Base-by-base conservation (phyloP, 2,113 vertebrate species). In the Carollia perspicillata region DNA sequence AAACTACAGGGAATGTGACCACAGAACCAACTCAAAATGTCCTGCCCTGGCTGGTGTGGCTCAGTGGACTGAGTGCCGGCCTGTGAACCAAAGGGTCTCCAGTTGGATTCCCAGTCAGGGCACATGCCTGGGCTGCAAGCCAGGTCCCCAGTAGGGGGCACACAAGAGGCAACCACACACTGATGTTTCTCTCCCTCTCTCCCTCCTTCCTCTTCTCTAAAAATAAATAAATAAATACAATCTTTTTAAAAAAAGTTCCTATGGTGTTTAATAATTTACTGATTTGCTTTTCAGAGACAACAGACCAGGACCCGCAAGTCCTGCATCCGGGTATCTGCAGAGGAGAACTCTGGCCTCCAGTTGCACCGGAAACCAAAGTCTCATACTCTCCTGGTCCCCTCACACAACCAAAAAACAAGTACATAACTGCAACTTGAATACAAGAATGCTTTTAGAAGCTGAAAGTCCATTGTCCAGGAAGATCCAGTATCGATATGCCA, bases 371-470 rank as follows among this genome's bases (percentile, higher is more conserved):
- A 68, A 68, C 17, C n/a, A 20, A 68, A 68, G n/a, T 68, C n/a
- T 35, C 16, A 37, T 35, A 35, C 2, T 13, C 33, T 13, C 12
- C 1, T 6, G 12, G 5, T 6, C 33, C 40, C 12, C 2, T 18
- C 13, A 72, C 1, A 3, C 26, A 74, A 47, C 14, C 42, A 44
- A 74, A 74, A 28, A 22, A 72, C 40, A 26, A 42, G 71, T 40
- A 16, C 23, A 44, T 17, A 47, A 47, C 28, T 74, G 26, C 26
- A 74, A 30, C 13, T 30, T 44, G 42, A 47, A 74, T 16, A 74
- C 14, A 26, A 72, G 40, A 42, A 42, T 5, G 10, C 26, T 44
- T 44, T 44, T 14, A 44, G 71, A 74, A 44, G 26, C 71, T 30
- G 16, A 44, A 44, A 44, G 13, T 44, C 71, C 26, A 30, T 47